Conservation (phyloP, 2,113 vertebrate species). For the Saguinus imperator region DNA sequence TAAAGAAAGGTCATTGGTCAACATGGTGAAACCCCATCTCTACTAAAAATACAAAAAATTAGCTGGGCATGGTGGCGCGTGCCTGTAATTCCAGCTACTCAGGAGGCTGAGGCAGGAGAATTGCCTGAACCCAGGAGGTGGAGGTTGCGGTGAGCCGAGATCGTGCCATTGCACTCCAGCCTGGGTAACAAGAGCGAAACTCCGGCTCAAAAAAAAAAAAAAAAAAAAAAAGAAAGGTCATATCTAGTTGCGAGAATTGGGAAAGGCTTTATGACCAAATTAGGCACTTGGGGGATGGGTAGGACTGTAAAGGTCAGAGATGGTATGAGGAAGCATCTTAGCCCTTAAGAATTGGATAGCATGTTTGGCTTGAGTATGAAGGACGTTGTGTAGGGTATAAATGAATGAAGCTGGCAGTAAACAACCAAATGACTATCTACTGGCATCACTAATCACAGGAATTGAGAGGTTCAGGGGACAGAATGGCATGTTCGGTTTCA, state of each 20-base stretch:
- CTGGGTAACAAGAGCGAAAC: too few species aligned
- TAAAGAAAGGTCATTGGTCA: neutral
- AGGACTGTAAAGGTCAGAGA: conserved; percentile 28
- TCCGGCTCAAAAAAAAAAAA: neutral
- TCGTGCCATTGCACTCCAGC: too few species aligned
- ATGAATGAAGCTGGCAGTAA: neutral
- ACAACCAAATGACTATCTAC: neutral
- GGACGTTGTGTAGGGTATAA: neutral
- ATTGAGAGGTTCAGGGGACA: neutral
- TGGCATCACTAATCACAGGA: neutral
- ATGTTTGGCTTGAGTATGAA: neutral
- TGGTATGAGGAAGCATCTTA: neutral
- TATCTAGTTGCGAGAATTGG: neutral
- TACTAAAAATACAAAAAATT: too few species aligned
- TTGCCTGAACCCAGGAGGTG: too few species aligned
- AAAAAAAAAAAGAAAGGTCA: conserved; percentile 14
- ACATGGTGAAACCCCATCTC: too few species aligned
- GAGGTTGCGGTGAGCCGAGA: too few species aligned
- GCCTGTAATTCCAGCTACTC: too few species aligned
- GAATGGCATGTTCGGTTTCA: neutral
- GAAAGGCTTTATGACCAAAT: neutral
- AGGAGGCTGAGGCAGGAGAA: too few species aligned
- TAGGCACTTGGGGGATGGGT: neutral
- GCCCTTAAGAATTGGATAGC: neutral
- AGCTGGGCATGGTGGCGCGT: too few species aligned